Conservation (phyloP, 2,113 vertebrate species). For the Agapornis roseicollis region DNA sequence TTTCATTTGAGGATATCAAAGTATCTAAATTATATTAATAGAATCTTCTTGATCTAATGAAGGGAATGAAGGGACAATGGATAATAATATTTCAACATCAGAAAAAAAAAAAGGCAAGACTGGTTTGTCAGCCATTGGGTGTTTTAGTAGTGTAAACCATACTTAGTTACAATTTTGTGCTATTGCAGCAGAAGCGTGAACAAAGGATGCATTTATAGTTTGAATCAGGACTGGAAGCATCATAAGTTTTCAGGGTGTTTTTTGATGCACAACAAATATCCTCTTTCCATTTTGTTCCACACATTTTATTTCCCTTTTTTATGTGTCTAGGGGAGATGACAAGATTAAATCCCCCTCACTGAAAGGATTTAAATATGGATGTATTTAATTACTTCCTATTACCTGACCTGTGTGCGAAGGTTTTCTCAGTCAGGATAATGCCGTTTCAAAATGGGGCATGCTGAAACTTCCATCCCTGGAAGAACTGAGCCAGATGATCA, state of each 20-base stretch:
- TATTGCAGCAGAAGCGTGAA: background rate
- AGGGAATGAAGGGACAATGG: background rate
- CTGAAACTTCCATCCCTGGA: constrained; percentile 2
- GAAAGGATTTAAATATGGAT: constrained; percentile 1
- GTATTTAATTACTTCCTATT: constrained; percentile 41
- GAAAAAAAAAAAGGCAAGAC: background rate
- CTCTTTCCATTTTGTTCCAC: background rate
- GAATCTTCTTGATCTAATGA: background rate
- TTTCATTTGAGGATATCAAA: background rate
- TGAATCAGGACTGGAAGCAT: background rate
- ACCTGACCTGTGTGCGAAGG: background rate
- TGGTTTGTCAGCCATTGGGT: background rate
- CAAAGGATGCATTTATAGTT: background rate
- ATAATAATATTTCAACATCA: background rate
- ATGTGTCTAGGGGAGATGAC: background rate
- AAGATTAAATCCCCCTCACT: constrained; percentile 11
- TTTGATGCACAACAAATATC: background rate
- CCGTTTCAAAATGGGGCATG: background rate
- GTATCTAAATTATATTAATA: background rate
- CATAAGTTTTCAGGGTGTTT: background rate
- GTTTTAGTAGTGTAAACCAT: background rate
- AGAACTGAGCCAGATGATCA: background rate
- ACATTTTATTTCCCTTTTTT: constrained; percentile 3
- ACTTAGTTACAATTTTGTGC: background rate
- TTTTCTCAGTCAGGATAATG: constrained; percentile 2